Conservation (phyloP, 2,113 vertebrate species). For the Actinemys pallida region DNA sequence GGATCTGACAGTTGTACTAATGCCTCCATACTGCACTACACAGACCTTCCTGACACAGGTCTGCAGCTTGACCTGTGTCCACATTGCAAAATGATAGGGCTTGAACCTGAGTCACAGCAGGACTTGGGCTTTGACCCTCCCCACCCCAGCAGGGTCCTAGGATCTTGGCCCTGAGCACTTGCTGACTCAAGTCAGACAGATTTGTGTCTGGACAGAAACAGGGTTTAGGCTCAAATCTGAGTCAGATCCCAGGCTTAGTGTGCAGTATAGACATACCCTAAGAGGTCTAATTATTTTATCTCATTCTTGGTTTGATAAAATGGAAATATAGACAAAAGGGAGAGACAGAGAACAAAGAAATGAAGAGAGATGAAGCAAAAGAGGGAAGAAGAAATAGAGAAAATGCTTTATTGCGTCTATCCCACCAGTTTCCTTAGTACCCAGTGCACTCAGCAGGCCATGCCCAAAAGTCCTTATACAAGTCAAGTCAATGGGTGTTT, state of each 20-base stretch:
- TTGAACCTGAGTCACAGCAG: not conserved
- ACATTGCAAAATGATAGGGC: not conserved
- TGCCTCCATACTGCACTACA: not conserved
- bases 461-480: not conserved
- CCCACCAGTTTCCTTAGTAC: not conserved
- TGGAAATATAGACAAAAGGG: not conserved
- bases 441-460: not conserved
- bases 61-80: not conserved
- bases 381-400: not conserved
- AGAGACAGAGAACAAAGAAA: not conserved
- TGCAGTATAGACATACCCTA: not conserved
- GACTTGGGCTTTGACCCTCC: not conserved
- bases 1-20: too few species aligned
- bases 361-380: not conserved
- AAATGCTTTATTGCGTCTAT: not conserved
- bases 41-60: not conserved
- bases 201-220: not conserved
- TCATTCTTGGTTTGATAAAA: not conserved
- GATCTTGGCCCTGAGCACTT: not conserved
- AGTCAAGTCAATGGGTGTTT: not conserved
- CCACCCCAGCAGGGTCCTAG: not conserved
- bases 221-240: not conserved
- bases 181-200: not conserved
- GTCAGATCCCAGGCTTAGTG: not conserved
- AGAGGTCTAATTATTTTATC: not conserved